Percentiles rank a stretch among this genome's conserved stretches.
Conservation (phyloP, 1,140 invertebrate species). For the Sarcophaga bullata region DNA sequence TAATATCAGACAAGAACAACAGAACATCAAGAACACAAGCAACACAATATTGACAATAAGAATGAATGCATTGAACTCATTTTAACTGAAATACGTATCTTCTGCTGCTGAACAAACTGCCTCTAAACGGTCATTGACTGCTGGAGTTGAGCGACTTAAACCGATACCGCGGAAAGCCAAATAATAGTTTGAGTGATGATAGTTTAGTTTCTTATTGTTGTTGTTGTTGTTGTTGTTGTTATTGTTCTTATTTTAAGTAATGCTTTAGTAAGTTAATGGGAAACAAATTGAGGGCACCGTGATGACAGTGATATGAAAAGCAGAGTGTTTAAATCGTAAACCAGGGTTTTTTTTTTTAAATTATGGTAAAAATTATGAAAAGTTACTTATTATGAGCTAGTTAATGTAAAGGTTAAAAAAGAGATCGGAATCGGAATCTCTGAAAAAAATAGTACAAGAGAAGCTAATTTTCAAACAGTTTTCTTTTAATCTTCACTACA, state of each 20-base stretch:
- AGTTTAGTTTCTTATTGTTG: background rate
- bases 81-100: background rate
- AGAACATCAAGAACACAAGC: background rate
- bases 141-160: background rate
- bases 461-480: no score
- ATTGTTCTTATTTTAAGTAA: background rate
- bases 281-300: background rate
- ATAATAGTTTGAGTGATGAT: background rate
- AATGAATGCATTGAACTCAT: constrained; percentile 14
- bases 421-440: no score
- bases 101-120: background rate
- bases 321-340: background rate
- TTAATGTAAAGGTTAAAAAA: no score
- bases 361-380: no score
- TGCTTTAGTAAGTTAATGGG: background rate
- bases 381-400: no score
- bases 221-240: background rate
- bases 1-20: no score
- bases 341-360: background rate
- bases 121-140: constrained; percentile 14
- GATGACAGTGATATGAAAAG: background rate
- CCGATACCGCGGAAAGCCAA: background rate
- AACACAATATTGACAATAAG: background rate
- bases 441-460: no score
- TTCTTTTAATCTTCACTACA: no score